phyloP scores from a whole-genome alignment of 2,888 invertebrate genomes.

The Gastracanthus pulcherrimus region DNA sequence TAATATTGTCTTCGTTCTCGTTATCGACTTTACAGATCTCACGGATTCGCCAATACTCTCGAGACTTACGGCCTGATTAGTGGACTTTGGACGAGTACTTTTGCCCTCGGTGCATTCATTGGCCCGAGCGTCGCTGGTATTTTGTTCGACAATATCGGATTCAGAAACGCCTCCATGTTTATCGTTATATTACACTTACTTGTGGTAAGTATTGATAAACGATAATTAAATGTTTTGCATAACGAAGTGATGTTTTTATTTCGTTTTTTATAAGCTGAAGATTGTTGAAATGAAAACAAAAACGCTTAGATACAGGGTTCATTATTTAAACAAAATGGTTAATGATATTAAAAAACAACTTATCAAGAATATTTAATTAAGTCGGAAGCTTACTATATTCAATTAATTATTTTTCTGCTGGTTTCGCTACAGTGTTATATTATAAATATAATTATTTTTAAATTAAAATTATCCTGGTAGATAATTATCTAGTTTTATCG shows the following conservation, averaged over 20 bases:
- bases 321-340: too few relatives aligned
- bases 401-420: neutral
- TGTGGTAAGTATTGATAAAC: conserved; percentile 79
- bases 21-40: conserved; percentile 77
- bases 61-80: conserved; percentile 94
- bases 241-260: too few relatives aligned
- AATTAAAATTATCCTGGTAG: too few relatives aligned
- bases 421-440: too few relatives aligned
- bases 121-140: conserved; percentile 89
- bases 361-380: conserved; percentile 26
- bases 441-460: too few relatives aligned
- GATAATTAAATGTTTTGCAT: neutral
- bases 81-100: conserved; percentile 93
- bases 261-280: neutral
- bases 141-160: conserved; percentile 86
- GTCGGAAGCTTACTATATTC: neutral
- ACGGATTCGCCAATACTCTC: conserved; percentile 89
- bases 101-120: conserved; percentile 92
- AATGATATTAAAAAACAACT: too few relatives aligned
- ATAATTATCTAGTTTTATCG: too few relatives aligned
- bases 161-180: conserved; percentile 85
- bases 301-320: too few relatives aligned
- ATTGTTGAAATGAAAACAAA: too few relatives aligned
- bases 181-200: conserved; percentile 83
- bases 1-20: neutral